A percentile compares a stretch with the other conserved stretches of the same genome.
Evolutionary conservation across 2,113 vertebrate species (phyloP).

Genomic region (Speoplatyrhinus poulsoni): DNA sequence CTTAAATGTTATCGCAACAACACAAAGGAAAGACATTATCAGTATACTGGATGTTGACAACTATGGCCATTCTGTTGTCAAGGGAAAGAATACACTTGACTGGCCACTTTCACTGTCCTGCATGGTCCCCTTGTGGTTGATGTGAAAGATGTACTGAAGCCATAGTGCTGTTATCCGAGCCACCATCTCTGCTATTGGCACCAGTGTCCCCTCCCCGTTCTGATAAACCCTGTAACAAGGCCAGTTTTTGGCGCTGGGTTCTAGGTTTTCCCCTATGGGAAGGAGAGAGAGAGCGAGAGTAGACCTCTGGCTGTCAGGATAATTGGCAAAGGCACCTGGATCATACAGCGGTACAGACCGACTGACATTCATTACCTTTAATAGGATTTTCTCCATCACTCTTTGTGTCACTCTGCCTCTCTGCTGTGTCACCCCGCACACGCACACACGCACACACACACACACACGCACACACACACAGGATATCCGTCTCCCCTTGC

Average conservation of each 20-base stretch:
- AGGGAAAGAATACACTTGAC: neutral
- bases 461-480: neutral
- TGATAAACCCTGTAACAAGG: constrained; percentile 54
- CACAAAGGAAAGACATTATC: constrained; percentile 11
- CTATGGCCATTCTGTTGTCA: neutral
- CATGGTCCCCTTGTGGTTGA: constrained; percentile 7
- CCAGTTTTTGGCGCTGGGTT: constrained; percentile 46
- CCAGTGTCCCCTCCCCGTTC: constrained; percentile 22
- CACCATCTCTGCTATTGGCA: constrained; percentile 43
- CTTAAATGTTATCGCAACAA: constrained; percentile 50
- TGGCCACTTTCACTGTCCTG: constrained; percentile 11
- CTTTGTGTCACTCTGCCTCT: constrained; percentile 33
- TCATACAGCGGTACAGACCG: constrained; percentile 52
- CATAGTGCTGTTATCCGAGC: constrained; percentile 34
- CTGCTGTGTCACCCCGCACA: constrained; percentile 11
- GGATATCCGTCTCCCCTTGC: constrained; percentile 20
- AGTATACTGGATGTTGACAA: neutral
- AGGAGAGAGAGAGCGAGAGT: constrained; percentile 29
- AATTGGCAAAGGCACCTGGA: constrained; percentile 62
- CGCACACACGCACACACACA: neutral
- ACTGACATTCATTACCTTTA: constrained; percentile 62
- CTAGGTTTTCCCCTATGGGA: constrained; percentile 22
- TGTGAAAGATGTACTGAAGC: constrained; percentile 21
- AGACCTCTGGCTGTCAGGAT: constrained; percentile 53
- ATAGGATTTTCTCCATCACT: constrained; percentile 47